Conservation (phyloP, 1,140 invertebrate genomes). For the Hesperophylax magnus region DNA sequence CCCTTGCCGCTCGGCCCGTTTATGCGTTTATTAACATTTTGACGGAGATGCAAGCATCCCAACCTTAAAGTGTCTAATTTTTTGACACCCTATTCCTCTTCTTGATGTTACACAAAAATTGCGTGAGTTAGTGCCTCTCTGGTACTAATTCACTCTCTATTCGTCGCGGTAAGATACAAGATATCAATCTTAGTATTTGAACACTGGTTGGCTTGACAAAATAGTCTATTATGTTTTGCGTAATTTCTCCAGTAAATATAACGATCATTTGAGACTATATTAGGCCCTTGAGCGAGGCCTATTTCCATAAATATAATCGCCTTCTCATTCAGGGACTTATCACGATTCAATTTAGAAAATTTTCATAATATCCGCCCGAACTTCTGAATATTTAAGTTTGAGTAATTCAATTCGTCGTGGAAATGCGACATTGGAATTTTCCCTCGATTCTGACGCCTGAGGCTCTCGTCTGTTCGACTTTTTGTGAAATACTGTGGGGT, state of each 20-base stretch:
- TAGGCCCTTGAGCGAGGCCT: background rate
- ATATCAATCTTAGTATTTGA: too few relatives aligned
- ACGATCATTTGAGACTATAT: background rate
- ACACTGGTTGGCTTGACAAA: too few relatives aligned
- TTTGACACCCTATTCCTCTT: too few relatives aligned
- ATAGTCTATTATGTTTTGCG: background rate
- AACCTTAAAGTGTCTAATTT: too few relatives aligned
- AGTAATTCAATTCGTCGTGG: background rate
- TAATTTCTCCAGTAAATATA: background rate
- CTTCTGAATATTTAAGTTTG: background rate
- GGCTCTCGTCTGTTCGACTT: background rate
- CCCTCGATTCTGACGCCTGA: background rate
- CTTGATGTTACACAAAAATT: too few relatives aligned
- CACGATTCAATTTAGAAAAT: conserved; percentile 4
- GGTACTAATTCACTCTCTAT: too few relatives aligned
- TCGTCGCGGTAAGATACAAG: too few relatives aligned
- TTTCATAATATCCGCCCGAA: background rate
- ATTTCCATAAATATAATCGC: conserved; percentile 13
- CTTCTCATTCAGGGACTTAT: background rate
- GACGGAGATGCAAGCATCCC: too few relatives aligned
- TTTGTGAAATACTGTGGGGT: background rate
- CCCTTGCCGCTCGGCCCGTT: too few relatives aligned
- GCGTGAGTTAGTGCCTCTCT: too few relatives aligned
- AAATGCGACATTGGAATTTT: conserved; percentile 5
- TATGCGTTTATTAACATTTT: too few relatives aligned